A percentile compares a stretch with the other conserved stretches of the same genome.
These are phyloP conservation scores for Malurus alboscapulatus DNA, from an alignment of 2,113 vertebrate species.

Conservation along the genomic window DNA sequence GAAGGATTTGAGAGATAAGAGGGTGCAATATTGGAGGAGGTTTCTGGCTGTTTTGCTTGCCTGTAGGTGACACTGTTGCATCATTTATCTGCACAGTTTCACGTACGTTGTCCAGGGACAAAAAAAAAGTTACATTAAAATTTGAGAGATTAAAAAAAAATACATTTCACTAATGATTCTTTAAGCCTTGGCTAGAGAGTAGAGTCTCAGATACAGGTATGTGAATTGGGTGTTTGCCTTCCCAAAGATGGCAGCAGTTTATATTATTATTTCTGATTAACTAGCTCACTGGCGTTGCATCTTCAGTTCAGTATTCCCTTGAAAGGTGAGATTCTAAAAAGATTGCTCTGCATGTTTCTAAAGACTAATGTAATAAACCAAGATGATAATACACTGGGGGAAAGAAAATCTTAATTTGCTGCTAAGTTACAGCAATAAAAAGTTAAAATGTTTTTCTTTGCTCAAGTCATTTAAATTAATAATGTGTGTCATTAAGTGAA, in stretches of 20 bases:
- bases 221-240: background rate
- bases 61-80: slow-evolving; percentile 81
- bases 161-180: background rate
- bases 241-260: background rate
- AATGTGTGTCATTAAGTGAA: background rate
- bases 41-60: slow-evolving; percentile 41
- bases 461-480: slow-evolving; percentile 29
- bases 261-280: slow-evolving; percentile 38
- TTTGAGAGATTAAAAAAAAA: background rate
- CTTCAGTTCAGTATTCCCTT: background rate
- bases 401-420: slow-evolving; percentile 9
- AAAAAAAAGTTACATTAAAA: slow-evolving; percentile 33
- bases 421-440: background rate
- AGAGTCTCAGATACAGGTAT: background rate
- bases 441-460: slow-evolving; percentile 33
- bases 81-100: slow-evolving; percentile 61
- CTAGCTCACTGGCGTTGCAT: background rate
- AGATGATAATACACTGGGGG: background rate
- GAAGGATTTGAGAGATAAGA: background rate
- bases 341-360: slow-evolving; percentile 21
- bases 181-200: background rate
- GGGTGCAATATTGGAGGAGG: background rate
- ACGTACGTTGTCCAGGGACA: slow-evolving; percentile 64
- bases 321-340: slow-evolving; percentile 8
- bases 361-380: slow-evolving; percentile 31